Evolutionary conservation across 2,797 vertebrate genomes (phyloP).

Genomic region (Sebastes kiyomatsui): DNA sequence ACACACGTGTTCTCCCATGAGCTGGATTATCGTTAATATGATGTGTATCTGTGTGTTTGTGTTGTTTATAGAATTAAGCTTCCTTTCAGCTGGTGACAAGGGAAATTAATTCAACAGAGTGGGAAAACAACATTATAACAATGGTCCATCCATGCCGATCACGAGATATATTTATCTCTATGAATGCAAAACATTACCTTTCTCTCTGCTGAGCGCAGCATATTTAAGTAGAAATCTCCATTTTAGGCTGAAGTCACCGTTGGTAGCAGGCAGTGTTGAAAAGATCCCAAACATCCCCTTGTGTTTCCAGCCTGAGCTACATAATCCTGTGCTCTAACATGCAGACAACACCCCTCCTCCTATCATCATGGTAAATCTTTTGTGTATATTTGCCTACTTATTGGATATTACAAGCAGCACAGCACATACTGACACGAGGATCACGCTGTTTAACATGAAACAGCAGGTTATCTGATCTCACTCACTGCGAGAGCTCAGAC

Average conservation of each 20-base stretch:
- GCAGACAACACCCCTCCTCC: not conserved
- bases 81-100: constrained; percentile 25
- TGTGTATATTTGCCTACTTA: constrained; percentile 64
- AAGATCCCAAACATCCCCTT: not conserved
- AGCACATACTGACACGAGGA: constrained; percentile 49
- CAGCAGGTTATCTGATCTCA: constrained; percentile 55
- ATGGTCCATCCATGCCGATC: not conserved
- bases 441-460: constrained; percentile 52
- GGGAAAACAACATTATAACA: constrained; percentile 18
- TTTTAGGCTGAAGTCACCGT: not conserved
- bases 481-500: constrained; percentile 28
- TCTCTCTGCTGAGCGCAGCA: not conserved
- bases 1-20: constrained; percentile 36
- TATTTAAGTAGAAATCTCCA: constrained; percentile 13
- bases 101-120: constrained; percentile 48
- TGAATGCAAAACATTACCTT: constrained; percentile 5
- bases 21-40: constrained; percentile 27
- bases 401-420: constrained; percentile 43
- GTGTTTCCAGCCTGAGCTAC: not conserved
- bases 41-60: constrained; percentile 43
- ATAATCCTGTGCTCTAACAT: constrained; percentile 14
- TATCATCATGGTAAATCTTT: constrained; percentile 38
- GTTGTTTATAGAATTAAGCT: constrained; percentile 43
- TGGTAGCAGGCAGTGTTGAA: not conserved
- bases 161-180: constrained; percentile 13